Evolutionary conservation across 53 echinoderm and acorn worm genomes (phyloP), one percentile per base, ranked within the genome.

Genomic region (Zoroaster sp.): DNA sequence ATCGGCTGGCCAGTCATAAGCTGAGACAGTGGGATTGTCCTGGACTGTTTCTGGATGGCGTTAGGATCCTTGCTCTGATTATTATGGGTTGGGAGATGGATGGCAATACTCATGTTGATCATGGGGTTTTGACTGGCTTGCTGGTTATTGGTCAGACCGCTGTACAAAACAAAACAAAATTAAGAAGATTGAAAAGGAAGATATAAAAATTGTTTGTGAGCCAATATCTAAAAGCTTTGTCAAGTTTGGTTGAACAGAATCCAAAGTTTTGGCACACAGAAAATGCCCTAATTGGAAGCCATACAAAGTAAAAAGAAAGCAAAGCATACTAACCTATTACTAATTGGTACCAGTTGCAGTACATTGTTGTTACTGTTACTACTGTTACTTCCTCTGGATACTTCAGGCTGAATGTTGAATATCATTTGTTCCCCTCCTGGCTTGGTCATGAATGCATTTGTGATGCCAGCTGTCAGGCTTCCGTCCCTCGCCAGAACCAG

Each of bases 101-200:
- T 85, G 71, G 85, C 85, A 37, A 85, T 71, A 49, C 85, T 85
- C 85, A 85, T 85, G 85, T 85, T 85, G 53, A 71, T 85, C 85
- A 71, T 85, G n/a, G 85, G 71, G 51, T 85, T 85, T 47, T 70
- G 71, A 46, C 35, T 70, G 35, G 71, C 71, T 71, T 44, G 71
- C 36, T 69, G 85, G 18, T 72, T 69, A 36, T 43, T 85, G 45
- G 85, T 0, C 4, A 71, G 46, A 70, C 49, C 51, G 46, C 70
- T 49, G 38, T 18, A 13, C 5, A 15, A 59, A 59, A 68, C 21
- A 44, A 66, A 68, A 43, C 17, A 33, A 40, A n/a, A n/a, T n/a
- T n/a, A n/a, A n/a, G n/a, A n/a, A n/a, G n/a, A n/a, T n/a, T n/a
- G n/a, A n/a, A n/a, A n/a, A n/a, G n/a, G n/a, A n/a, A n/a, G n/a